Base-by-base conservation (phyloP, 2,113 vertebrate species). In the Peucedramus taeniatus region DNA sequence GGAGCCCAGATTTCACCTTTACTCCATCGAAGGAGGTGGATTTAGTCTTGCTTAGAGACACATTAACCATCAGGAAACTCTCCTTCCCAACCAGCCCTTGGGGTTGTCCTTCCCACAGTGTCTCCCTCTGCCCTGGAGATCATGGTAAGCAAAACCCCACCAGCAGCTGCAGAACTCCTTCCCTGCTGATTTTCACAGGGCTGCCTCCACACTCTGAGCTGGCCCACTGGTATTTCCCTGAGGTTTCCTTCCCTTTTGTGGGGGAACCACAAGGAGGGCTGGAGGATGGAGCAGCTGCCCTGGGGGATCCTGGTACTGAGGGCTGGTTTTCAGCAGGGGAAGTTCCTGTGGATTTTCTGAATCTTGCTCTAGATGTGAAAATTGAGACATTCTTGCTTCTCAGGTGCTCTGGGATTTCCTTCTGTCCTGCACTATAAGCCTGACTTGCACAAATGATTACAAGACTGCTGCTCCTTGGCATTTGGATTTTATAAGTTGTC, bases 361-460 rank as follows among this genome's bases (percentile, higher is more conserved):
- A 90, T 37, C 40, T 87, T 1, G 0, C 44, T 71, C 26, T n/a
- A 9, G 72, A 37, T 2, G 2, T 6, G 3, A 75, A 16, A 4
- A 22, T 56, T 60, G 63, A 75, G 56, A 60, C 6, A 1, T 33
- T 92, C 85, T 82, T 83, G 21, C 69, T 90, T 75, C 72, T 64
- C 16, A 37, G 80, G 59, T 74, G 37, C 45, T 65, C 23, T 93
- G 93, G 69, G 80, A 90, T 31, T 83, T 94, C 19, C 28, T 92
- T 4, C 69, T 65, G 80, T 84, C 80, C 77, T 68, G 87, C 60
- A 22, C n/a, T 59, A 22, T 86, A 87, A 81, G 49, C 33, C 83
- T 92, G 90, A 92, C 79, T 92, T 87, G 90, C 80, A 94, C 80
- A 90, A 92, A 71, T 84, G 26, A 83, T 87, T 94, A 84, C 90